Evolutionary conservation across 1,140 invertebrate species (phyloP), one percentile per base, ranked within the genome.

Genomic region (Trichoplusia ni): DNA sequence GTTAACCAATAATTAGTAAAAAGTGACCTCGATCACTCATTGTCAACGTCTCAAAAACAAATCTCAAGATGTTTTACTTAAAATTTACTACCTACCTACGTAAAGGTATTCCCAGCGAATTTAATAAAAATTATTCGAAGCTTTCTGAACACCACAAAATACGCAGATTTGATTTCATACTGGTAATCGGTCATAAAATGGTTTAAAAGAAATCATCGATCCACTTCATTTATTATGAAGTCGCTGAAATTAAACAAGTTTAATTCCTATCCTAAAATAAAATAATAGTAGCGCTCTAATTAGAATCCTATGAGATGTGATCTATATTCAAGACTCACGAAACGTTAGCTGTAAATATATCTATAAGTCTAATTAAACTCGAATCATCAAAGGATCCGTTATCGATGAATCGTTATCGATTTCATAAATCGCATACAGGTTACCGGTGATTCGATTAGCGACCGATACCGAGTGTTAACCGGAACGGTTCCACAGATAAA

Each of bases 1-100:
- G 69, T 80, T 81, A 79, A 77, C 74, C 82, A 82, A 81, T 85
- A 80, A 84, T 75, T 74, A 75, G 54, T 64, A 83, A 89, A 86
- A 86, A 86, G 64, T 78, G 77, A 73, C 84, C 86, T 86, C 76
- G 75, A 67, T 69, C 56, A 67, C 72, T 82, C 82, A 86, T 84
- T 88, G 85, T 85, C 83, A 72, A 77, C 64, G 69, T 56, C 53
- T 65, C 64, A 58, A 67, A 75, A 68, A 75, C 54, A 64, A 74
- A 71, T 69, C 14, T 59, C 7, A 44, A 33, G 14, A 33, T 21
- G 25, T 38, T 59, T 59, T 59, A n/a, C n/a, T n/a, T n/a, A n/a
- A n/a, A n/a, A n/a, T n/a, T 59, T 53, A 11, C 16, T 11, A n/a
- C n/a, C n/a, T n/a, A n/a, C n/a, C n/a, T n/a, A n/a, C n/a, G 1